Conservation (phyloP, 2,888 invertebrate species). For the Eupithecia subfuscata region DNA sequence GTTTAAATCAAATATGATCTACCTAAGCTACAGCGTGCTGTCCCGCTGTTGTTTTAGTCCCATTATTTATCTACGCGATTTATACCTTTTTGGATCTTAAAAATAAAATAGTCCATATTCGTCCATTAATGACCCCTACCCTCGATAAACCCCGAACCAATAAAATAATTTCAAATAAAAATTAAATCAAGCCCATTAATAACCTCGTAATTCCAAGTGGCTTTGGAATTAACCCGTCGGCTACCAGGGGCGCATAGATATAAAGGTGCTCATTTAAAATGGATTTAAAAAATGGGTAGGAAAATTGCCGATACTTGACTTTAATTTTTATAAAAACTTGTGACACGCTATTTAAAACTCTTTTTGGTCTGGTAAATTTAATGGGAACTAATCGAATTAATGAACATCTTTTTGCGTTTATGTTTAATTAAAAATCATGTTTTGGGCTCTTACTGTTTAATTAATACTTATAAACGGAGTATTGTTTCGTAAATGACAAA, state of each 20-base stretch:
- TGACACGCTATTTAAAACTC: neutral
- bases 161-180: conserved; percentile 20
- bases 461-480: neutral
- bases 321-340: neutral
- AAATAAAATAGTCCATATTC: neutral
- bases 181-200: conserved; percentile 24
- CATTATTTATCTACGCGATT: neutral
- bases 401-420: neutral
- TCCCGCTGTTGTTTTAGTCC: too few relatives aligned
- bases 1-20: too few relatives aligned
- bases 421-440: neutral
- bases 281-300: conserved; percentile 51
- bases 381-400: neutral
- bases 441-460: neutral
- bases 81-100: neutral
- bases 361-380: neutral
- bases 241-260: conserved; percentile 46
- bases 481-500: too few relatives aligned
- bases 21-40: too few relatives aligned
- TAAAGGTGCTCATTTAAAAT: conserved; percentile 54
- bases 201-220: conserved; percentile 22
- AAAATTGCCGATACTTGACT: conserved; percentile 35
- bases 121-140: neutral
- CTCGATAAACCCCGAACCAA: neutral
- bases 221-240: conserved; percentile 47